These are phyloP conservation scores for Lepetodrilus schrolli DNA, from an alignment of 2,888 invertebrate genomes.

Conservation along the genomic window DNA sequence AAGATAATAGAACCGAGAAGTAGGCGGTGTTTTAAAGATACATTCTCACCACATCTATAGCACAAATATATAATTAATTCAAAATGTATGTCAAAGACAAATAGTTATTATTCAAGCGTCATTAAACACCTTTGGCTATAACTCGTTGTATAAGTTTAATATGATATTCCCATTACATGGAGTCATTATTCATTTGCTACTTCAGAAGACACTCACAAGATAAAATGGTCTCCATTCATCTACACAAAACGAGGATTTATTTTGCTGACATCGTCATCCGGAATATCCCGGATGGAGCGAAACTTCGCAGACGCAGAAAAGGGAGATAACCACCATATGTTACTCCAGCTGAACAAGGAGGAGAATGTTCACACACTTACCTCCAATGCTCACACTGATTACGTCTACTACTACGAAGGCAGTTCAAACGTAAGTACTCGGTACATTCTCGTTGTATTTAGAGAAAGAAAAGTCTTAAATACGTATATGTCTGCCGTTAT, in stretches of 20 bases:
- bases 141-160: no score
- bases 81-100: no score
- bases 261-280: not conserved
- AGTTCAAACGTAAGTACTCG: slow-evolving; percentile 1
- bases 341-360: not conserved
- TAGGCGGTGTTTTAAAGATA: not conserved
- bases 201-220: no score
- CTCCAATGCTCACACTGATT: slow-evolving; percentile 11
- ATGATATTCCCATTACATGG: no score
- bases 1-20: not conserved
- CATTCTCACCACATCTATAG: no score
- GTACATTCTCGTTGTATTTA: no score
- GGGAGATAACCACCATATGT: not conserved
- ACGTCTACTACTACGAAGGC: slow-evolving; percentile 21
- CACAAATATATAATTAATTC: no score
- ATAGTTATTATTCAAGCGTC: no score
- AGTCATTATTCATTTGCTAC: no score
- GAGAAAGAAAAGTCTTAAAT: no score
- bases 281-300: slow-evolving; percentile 19
- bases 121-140: no score
- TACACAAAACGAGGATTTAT: not conserved
- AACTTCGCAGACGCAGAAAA: slow-evolving; percentile 15
- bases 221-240: not conserved
- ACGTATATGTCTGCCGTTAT: no score
- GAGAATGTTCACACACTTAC: not conserved